phyloP scores from a whole-genome alignment of 2,113 vertebrate genomes.

The Tylochromis polylepis region DNA sequence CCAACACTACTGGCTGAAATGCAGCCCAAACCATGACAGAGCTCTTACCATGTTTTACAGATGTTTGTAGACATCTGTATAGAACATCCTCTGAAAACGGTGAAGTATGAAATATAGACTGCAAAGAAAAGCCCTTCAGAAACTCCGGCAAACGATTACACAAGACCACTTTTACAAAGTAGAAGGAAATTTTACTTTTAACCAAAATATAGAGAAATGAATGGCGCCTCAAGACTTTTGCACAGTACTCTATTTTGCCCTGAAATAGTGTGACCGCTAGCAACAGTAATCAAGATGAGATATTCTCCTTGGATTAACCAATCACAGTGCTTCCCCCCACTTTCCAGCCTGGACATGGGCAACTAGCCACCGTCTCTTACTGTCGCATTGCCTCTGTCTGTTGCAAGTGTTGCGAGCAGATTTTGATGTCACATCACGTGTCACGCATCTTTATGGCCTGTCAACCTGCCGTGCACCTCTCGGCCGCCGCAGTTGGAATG shows the following conservation, averaged over 20 bases:
- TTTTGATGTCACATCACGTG: not conserved
- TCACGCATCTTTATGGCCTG: not conserved
- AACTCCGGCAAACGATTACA: not conserved
- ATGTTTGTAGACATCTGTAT: fast-evolving
- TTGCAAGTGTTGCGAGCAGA: not conserved
- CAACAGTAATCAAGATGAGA: not conserved
- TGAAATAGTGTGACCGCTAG: not conserved
- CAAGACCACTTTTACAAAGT: fast-evolving
- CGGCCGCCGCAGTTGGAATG: not conserved
- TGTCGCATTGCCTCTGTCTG: too few relatives aligned
- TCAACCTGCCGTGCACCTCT: not conserved
- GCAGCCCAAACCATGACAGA: not conserved
- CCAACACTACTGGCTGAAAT: not conserved
- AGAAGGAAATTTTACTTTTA: not conserved
- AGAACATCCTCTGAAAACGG: not conserved
- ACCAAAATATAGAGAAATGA: not conserved
- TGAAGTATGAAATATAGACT: not conserved
- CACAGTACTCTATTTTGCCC: fast-evolving
- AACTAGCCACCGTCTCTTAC: not conserved
- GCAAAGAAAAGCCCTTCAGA: not conserved
- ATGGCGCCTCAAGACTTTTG: not conserved
- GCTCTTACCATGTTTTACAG: not conserved
- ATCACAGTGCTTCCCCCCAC: not conserved
- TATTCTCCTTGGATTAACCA: not conserved
- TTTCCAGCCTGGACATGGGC: not conserved